Evolutionary conservation across 1,140 invertebrate species (phyloP).

Genomic region (Augochlora pura): DNA sequence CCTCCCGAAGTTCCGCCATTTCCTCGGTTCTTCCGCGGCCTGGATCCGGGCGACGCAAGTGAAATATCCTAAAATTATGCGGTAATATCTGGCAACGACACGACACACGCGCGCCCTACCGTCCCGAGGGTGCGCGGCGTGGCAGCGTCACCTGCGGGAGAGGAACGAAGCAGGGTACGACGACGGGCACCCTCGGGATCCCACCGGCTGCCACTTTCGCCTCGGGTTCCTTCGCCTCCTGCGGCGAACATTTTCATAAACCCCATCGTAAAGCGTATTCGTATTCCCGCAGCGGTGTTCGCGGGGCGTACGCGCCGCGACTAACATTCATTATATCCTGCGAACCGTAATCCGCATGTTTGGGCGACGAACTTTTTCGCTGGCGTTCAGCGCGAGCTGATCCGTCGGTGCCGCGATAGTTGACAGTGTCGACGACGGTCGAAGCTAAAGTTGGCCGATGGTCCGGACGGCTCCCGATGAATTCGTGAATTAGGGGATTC

Average conservation of each 20-base stretch:
- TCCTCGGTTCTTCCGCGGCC: conserved; percentile 32
- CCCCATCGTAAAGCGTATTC: conserved; percentile 65
- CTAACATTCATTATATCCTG: conserved; percentile 20
- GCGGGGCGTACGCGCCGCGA: neutral
- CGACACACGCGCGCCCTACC: conserved; percentile 47
- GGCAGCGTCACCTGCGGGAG: conserved; percentile 56
- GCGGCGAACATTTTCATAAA: conserved; percentile 70
- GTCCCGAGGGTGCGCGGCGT: conserved; percentile 44
- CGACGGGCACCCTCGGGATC: conserved; percentile 46
- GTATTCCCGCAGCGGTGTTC: conserved; percentile 6
- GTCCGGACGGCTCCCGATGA: no score
- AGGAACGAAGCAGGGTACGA: conserved; percentile 41
- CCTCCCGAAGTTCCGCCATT: conserved; percentile 5
- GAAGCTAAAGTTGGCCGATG: no score
- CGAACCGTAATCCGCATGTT: neutral
- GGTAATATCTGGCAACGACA: conserved; percentile 70
- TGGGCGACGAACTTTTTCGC: neutral
- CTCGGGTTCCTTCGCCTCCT: conserved; percentile 49
- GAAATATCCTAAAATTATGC: conserved; percentile 75
- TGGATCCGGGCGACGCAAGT: conserved; percentile 53
- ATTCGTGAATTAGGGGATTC: no score
- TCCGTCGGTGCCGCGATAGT: no score
- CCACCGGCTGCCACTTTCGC: conserved; percentile 34
- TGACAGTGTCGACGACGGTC: no score
- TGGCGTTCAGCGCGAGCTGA: no score